Conservation (phyloP, 2,113 vertebrate genomes). For the Pycnonotus jocosus region DNA sequence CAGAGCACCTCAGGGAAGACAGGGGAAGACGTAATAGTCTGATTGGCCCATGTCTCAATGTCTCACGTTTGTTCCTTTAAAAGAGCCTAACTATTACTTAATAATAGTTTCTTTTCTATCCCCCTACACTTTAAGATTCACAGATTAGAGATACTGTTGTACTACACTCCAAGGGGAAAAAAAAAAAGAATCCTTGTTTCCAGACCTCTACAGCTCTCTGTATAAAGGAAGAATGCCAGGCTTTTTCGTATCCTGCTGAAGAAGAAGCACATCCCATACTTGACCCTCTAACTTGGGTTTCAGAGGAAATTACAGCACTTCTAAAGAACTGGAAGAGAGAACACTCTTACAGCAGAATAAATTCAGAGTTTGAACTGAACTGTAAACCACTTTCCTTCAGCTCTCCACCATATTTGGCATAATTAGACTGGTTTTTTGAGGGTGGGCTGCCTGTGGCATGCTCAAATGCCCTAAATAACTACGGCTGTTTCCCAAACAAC, state of each 20-base stretch:
- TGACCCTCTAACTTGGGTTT: neutral
- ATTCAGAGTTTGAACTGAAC: neutral
- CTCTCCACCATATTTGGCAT: neutral
- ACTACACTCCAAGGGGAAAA: neutral
- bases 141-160: neutral
- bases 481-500: neutral
- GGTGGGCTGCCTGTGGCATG: neutral
- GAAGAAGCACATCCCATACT: neutral
- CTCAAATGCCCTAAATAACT: neutral
- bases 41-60: neutral
- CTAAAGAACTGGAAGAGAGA: neutral
- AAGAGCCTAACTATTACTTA: neutral
- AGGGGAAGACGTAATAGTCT: neutral
- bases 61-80: neutral
- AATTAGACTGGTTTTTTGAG: neutral
- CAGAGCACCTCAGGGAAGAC: neutral
- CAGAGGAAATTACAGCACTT: constrained; percentile 10
- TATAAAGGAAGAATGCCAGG: neutral
- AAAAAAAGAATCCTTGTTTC: neutral
- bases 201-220: neutral
- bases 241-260: neutral
- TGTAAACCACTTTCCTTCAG: neutral
- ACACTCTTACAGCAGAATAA: neutral
- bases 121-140: neutral
- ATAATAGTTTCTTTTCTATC: neutral